These are phyloP conservation scores for Drosophila pachea DNA, from an alignment of 1,140 invertebrate species.

Conservation along the genomic window DNA sequence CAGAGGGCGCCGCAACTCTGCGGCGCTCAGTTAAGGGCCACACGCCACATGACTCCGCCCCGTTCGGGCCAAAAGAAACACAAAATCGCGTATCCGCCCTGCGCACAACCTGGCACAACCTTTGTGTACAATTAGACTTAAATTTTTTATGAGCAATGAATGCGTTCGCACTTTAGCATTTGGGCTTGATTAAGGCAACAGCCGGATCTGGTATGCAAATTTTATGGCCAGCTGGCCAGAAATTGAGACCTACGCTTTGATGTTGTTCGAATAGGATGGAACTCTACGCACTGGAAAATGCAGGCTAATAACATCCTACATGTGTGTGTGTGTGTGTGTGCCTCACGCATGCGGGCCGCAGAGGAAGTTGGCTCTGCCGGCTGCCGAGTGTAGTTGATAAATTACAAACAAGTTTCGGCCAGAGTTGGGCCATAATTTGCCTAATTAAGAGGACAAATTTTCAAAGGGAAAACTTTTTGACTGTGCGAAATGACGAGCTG, in stretches of 20 bases:
- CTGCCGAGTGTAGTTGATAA: conserved; percentile 5
- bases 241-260: conserved; percentile 54
- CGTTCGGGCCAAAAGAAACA: conserved; percentile 27
- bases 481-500: neutral
- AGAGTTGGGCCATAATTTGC: conserved; percentile 7
- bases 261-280: conserved; percentile 26
- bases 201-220: conserved; percentile 53
- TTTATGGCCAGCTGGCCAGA: conserved; percentile 38
- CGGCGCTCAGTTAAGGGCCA: conserved; percentile 38
- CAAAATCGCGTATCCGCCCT: conserved; percentile 33
- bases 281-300: conserved; percentile 26
- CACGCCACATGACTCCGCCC: neutral
- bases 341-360: no score
- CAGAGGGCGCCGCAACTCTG: conserved; percentile 37
- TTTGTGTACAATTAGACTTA: conserved; percentile 65
- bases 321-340: conserved; percentile 5
- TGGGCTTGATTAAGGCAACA: conserved; percentile 64
- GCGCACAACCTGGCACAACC: conserved; percentile 3
- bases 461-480: conserved; percentile 11
- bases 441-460: conserved; percentile 7
- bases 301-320: conserved; percentile 44
- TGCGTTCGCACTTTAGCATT: conserved; percentile 66
- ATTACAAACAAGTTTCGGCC: conserved; percentile 21
- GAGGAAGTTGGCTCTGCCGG: no score
- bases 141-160: conserved; percentile 76